phyloP scores from a whole-genome alignment of 2,797 vertebrate species.

The Merluccius polli region DNA sequence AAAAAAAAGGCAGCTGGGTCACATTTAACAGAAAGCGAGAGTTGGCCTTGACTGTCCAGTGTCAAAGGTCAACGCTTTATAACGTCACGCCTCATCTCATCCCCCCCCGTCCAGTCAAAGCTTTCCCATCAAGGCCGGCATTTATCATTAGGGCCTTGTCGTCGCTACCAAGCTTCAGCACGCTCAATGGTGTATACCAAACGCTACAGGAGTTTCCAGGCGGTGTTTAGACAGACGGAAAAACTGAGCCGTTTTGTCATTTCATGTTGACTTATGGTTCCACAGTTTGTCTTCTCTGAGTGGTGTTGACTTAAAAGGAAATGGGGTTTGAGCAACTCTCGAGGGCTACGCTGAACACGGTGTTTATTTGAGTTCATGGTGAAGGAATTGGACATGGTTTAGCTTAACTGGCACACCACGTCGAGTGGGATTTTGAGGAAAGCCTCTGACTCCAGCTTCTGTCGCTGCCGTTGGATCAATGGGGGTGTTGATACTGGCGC shows the following conservation, averaged over 20 bases:
- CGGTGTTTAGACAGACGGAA: conserved; percentile 48
- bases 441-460: neutral
- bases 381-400: conserved; percentile 40
- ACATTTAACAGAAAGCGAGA: conserved; percentile 47
- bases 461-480: too few relatives aligned
- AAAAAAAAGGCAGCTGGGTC: conserved; percentile 51
- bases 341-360: conserved; percentile 23
- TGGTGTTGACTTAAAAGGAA: conserved; percentile 64
- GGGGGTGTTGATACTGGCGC: neutral
- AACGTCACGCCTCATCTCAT: conserved; percentile 31
- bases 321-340: conserved; percentile 40
- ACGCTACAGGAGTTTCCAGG: conserved; percentile 6
- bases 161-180: neutral
- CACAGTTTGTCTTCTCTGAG: conserved; percentile 52
- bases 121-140: conserved; percentile 6
- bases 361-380: conserved; percentile 58
- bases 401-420: conserved; percentile 22
- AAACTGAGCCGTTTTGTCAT: conserved; percentile 49
- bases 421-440: conserved; percentile 7
- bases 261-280: conserved; percentile 47
- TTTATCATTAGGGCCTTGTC: neutral
- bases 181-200: neutral
- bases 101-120: conserved; percentile 4
- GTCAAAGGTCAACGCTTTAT: conserved; percentile 45
- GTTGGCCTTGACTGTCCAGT: conserved; percentile 30